A percentile compares a stretch with the other conserved stretches of the same genome.
Conservation (phyloP, 2,797 vertebrate species). For the Bovichtus diacanthus region DNA sequence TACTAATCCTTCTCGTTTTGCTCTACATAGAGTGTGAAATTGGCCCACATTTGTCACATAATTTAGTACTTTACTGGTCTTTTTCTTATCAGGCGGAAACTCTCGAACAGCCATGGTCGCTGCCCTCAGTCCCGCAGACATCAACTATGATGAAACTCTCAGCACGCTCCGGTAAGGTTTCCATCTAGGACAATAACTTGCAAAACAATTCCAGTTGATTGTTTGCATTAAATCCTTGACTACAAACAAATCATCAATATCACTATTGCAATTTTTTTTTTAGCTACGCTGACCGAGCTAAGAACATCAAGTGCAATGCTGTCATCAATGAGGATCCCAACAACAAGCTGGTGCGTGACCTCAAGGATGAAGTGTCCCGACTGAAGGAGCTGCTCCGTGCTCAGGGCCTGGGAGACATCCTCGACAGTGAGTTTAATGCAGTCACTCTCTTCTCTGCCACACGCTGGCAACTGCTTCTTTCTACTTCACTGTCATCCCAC, state of each 20-base stretch:
- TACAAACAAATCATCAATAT: not conserved
- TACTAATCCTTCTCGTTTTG: not conserved
- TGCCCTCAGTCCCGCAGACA: constrained; percentile 98
- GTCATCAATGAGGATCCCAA: constrained; percentile 99
- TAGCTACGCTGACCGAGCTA: constrained; percentile 97
- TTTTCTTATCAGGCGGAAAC: constrained; percentile 90
- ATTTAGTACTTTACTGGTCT: constrained; percentile 17
- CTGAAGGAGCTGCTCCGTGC: constrained; percentile 96
- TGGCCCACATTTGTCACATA: not conserved
- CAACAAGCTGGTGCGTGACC: constrained; percentile 95
- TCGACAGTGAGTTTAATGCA: constrained; percentile 94
- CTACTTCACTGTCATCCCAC: constrained; percentile 39
- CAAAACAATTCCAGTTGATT: not conserved
- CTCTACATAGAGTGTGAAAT: not conserved
- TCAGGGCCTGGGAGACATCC: constrained; percentile 97
- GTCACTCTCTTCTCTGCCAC: constrained; percentile 38
- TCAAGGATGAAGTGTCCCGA: constrained; percentile 96
- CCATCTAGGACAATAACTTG: not conserved
- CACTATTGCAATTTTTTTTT: constrained; percentile 32
- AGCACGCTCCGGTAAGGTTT: constrained; percentile 94
- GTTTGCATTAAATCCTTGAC: not conserved
- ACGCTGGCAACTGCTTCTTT: constrained; percentile 43
- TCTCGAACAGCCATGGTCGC: constrained; percentile 99
- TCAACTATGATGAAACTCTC: constrained; percentile 98
- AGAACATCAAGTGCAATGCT: constrained; percentile 99